Percentiles rank a stretch among this genome's conserved stretches.
Conservation (phyloP, 2,797 vertebrate species). For the Phalanger gymnotis region DNA sequence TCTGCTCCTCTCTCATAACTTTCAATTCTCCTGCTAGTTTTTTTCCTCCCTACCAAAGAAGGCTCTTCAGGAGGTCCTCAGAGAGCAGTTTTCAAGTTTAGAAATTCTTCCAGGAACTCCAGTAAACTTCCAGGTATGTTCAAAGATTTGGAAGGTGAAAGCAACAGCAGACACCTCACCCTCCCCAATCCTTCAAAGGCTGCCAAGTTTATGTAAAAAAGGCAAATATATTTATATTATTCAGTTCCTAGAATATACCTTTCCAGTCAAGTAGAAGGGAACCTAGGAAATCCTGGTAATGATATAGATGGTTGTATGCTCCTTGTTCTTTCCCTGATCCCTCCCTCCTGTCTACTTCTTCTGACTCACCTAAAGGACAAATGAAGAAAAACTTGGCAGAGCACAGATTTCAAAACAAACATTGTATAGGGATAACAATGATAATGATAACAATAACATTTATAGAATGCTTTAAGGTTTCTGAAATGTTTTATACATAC, state of each 20-base stretch:
- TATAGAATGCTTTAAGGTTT: background rate
- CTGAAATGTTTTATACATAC: background rate
- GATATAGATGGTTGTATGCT: background rate
- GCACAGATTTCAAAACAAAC: background rate
- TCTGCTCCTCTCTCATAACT: background rate
- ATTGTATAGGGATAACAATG: background rate
- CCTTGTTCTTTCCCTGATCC: background rate
- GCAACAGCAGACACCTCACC: background rate
- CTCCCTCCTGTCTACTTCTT: background rate
- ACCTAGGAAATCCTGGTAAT: background rate
- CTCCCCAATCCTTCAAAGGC: background rate
- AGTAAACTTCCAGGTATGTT: background rate
- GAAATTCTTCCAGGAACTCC: background rate
- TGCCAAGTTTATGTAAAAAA: background rate
- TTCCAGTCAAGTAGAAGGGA: background rate
- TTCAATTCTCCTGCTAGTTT: background rate
- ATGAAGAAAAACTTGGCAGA: background rate
- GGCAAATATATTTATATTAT: background rate
- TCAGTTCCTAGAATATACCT: background rate
- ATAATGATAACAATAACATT: background rate
- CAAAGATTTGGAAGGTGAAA: background rate
- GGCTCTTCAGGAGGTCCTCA: background rate
- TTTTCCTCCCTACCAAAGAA: background rate
- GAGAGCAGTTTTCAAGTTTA: background rate
- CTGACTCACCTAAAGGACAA: background rate